Evolutionary conservation across 2,797 vertebrate genomes (phyloP).

Genomic region (Premnoplex brunnescens): DNA sequence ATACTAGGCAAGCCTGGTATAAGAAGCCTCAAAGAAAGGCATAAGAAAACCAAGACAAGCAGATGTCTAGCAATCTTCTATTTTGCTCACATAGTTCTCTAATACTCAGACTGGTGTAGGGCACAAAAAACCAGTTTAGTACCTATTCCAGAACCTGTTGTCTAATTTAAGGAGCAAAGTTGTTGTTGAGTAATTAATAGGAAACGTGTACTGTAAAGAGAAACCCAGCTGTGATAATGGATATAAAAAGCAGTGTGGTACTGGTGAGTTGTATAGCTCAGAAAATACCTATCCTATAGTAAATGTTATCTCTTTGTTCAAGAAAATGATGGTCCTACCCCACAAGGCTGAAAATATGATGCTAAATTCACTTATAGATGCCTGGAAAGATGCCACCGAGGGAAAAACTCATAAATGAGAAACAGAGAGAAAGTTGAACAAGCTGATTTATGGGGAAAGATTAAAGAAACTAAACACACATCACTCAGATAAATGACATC

Average conservation of each 20-base stretch:
- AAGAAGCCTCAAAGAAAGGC: neutral
- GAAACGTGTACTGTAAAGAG: neutral
- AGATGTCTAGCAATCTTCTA: neutral
- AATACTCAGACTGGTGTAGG: neutral
- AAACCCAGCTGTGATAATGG: conserved; percentile 3
- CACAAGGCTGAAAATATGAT: neutral
- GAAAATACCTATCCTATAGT: neutral
- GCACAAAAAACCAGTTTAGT: neutral
- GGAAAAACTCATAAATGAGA: conserved; percentile 28
- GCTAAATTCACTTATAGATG: neutral
- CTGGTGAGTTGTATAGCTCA: neutral
- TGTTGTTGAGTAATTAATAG: neutral
- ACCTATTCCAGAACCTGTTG: neutral
- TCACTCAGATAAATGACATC: conserved; percentile 33
- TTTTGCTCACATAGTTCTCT: neutral
- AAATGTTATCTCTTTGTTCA: conserved; percentile 16
- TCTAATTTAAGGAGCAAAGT: neutral
- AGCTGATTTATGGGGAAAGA: conserved; percentile 28
- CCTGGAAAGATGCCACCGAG: neutral
- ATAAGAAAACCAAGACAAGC: neutral
- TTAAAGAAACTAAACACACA: conserved; percentile 38
- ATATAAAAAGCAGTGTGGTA: neutral
- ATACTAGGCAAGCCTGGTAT: neutral
- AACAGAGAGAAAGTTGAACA: conserved; percentile 17
- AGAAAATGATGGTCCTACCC: neutral